These are phyloP conservation scores for Australoheros facetus DNA, from an alignment of 2,797 vertebrate genomes.

Conservation along the genomic window DNA sequence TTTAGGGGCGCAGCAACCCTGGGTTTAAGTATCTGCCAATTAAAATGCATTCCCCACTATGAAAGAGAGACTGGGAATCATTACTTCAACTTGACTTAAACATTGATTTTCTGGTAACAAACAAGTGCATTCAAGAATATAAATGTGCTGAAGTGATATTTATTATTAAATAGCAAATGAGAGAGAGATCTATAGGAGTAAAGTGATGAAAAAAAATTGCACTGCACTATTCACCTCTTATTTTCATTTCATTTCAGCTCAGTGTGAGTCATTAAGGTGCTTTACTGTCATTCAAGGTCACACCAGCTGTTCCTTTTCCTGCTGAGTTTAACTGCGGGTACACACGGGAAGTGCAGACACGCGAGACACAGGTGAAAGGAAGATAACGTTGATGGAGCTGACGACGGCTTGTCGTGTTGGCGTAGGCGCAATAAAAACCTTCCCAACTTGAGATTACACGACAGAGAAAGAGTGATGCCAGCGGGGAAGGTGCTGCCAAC, in stretches of 20 bases:
- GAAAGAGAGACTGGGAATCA: fast-evolving
- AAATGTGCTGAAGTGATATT: neutral
- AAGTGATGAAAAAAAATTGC: neutral
- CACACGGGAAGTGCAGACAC: neutral
- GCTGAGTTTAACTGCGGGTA: neutral
- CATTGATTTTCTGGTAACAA: neutral
- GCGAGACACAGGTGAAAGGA: neutral
- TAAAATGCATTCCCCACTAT: neutral
- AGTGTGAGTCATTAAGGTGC: neutral
- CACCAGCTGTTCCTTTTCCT: neutral
- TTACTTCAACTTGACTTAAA: neutral
- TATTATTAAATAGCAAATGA: neutral
- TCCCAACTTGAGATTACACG: neutral
- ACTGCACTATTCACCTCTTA: neutral
- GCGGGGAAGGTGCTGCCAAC: no score
- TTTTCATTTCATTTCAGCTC: neutral
- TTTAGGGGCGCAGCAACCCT: no score
- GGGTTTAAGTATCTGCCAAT: neutral
- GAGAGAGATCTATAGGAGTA: neutral
- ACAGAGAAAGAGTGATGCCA: neutral
- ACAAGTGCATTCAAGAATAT: neutral
- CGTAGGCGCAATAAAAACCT: neutral
- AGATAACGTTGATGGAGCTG: neutral
- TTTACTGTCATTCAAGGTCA: slow-evolving; percentile 5
- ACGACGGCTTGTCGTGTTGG: fast-evolving